Evolutionary conservation across 2,888 invertebrate species (phyloP).

Genomic region (Himalopsyche anomala): DNA sequence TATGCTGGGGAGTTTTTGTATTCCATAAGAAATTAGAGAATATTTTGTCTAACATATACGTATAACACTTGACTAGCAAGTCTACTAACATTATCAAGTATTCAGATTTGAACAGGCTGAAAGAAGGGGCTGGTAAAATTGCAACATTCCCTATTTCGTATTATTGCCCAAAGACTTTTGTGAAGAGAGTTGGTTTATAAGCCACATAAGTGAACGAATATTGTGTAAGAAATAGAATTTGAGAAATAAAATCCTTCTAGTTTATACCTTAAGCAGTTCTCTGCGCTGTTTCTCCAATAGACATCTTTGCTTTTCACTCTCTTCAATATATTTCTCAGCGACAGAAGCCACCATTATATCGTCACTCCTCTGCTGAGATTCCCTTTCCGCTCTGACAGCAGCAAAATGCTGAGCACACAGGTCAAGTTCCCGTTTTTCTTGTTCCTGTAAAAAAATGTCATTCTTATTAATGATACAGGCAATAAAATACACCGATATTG

Average conservation of each 20-base stretch:
- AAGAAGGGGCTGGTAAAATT: too few relatives aligned
- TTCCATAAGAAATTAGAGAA: too few relatives aligned
- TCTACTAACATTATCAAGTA: too few relatives aligned
- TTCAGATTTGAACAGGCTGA: too few relatives aligned
- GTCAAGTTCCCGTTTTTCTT: conserved; percentile 54
- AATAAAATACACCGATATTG: too few relatives aligned
- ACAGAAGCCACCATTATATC: conserved; percentile 53
- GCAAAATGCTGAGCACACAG: conserved; percentile 54
- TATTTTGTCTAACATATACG: too few relatives aligned
- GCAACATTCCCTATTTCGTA: too few relatives aligned
- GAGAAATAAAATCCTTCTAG: not conserved
- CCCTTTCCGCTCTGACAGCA: conserved; percentile 54
- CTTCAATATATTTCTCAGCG: conserved; percentile 50
- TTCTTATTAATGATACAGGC: not conserved
- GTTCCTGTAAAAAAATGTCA: conserved; percentile 46
- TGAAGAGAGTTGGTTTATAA: too few relatives aligned
- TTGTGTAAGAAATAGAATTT: not conserved
- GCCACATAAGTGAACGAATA: too few relatives aligned
- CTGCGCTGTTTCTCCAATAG: conserved; percentile 54
- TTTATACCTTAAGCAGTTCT: conserved; percentile 58
- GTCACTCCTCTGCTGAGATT: conserved; percentile 52
- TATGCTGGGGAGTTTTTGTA: too few relatives aligned
- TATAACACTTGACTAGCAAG: too few relatives aligned
- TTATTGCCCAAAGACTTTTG: too few relatives aligned
- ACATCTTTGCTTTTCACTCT: conserved; percentile 53